These are phyloP conservation scores for Diadegma fenestrale DNA, from an alignment of 2,888 invertebrate species.

Conservation along the genomic window DNA sequence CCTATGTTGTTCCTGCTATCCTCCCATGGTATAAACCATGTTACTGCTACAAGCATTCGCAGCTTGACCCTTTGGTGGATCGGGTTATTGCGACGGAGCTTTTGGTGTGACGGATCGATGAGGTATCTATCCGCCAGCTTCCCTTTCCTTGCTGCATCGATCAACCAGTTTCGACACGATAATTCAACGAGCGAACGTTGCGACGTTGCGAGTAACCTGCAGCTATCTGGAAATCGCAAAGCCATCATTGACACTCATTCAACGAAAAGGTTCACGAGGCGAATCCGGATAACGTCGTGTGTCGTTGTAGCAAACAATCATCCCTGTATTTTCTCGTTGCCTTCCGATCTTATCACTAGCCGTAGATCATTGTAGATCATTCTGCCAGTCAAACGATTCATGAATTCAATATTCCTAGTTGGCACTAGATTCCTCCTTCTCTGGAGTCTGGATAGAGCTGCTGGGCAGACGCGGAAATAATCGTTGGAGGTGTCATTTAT, in stretches of 20 bases:
- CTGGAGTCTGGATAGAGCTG: background rate
- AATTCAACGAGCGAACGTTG: slow-evolving; percentile 24
- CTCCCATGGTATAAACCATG: slow-evolving; percentile 25
- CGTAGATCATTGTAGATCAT: slow-evolving; percentile 36
- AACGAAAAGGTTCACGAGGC: background rate
- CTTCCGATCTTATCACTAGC: background rate
- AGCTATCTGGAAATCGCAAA: background rate
- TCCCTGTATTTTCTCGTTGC: background rate
- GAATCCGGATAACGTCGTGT: background rate
- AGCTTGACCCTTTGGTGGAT: slow-evolving; percentile 58
- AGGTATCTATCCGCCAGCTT: slow-evolving; percentile 34
- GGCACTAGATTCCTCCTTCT: background rate
- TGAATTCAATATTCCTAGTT: slow-evolving; percentile 29
- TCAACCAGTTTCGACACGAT: slow-evolving; percentile 1
- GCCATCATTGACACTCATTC: background rate
- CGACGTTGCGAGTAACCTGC: background rate
- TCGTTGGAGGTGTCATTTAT: slow-evolving; percentile 61
- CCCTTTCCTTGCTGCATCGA: slow-evolving; percentile 22
- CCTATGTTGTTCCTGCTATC: slow-evolving; percentile 27
- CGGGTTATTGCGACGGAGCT: slow-evolving; percentile 63
- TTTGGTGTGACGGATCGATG: slow-evolving; percentile 53
- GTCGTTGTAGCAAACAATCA: background rate
- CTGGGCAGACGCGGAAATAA: slow-evolving; percentile 56
- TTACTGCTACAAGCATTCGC: slow-evolving; percentile 51
- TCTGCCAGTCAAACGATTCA: slow-evolving; percentile 49